Evolutionary conservation across 2,113 vertebrate species (phyloP), one percentile per base, ranked within the genome.

Genomic region (Oncorhynchus gorbuscha): DNA sequence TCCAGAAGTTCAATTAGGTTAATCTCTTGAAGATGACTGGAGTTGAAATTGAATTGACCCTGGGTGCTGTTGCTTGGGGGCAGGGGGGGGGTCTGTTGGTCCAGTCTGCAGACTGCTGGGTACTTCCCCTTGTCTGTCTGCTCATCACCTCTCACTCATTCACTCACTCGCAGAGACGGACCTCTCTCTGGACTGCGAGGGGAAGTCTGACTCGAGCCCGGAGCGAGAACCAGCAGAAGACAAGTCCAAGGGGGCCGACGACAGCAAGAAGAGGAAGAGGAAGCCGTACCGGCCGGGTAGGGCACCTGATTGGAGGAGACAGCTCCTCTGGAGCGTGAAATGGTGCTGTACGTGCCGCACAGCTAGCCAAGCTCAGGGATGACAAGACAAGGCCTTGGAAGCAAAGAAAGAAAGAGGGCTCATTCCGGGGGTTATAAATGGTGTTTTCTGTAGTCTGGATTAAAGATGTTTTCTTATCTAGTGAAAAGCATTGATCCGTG

Each of bases 251-350:
- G 95, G 93, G 83, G 83, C 92, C 68, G 96, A 98, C 58, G 93
- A 92, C 14, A 83, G 95, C 81, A 99, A 99, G 90, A 99, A 99
- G 93, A 95, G 97, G 85, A 99, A 99, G 78, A 93, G 98, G 89
- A 99, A 99, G 90, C 98, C 98, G 26, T 99, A 99, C 86, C 93
- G 98, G 88, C 98, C 98, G 85, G 98, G 98, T 99, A 91, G 81
- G 86, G 81, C 86, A 86, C 83, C 83, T 90, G 89, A 92, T 93
- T 87, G 79, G 90, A 93, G 85, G 87, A 90, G 90, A 92, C 90
- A 91, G 89, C 90, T 94, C 83, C 84, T 85, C 81, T 89, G 82
- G 87, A 87, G 90, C 87, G 74, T 90, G 86, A 93, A 93, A 91
- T 91, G 85, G 81, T 82, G 85, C 88, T 86, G 88, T 89, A 81